phyloP scores from a whole-genome alignment of 2,797 vertebrate species.

The Kryptolebias ocellatus region DNA sequence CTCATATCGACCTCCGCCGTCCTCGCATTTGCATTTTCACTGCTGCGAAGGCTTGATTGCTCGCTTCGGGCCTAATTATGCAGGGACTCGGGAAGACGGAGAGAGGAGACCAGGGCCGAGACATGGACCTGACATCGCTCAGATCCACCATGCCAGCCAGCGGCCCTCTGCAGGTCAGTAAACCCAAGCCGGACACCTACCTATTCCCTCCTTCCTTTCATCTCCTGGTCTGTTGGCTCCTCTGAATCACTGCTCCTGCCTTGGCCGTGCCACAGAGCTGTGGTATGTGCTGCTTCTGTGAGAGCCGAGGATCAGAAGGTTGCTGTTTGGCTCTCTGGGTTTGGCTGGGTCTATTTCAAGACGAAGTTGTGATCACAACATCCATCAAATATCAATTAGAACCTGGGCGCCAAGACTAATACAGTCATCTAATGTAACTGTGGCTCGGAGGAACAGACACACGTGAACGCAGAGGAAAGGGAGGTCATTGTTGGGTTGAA shows the following conservation, averaged over 20 bases:
- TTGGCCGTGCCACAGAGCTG: conserved; percentile 69
- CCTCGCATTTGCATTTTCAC: conserved; percentile 60
- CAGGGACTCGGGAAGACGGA: conserved; percentile 75
- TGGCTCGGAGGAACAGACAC: conserved; percentile 67
- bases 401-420: conserved; percentile 65
- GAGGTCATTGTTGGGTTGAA: conserved; percentile 32
- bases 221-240: conserved; percentile 23
- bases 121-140: conserved; percentile 78
- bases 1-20: conserved; percentile 65
- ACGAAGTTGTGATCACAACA: conserved; percentile 46
- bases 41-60: conserved; percentile 27
- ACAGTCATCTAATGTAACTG: conserved; percentile 57
- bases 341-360: conserved; percentile 54
- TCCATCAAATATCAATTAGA: conserved; percentile 84
- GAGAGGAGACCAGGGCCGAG: conserved; percentile 73
- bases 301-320: conserved; percentile 68
- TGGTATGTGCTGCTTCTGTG: conserved; percentile 78
- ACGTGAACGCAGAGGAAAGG: conserved; percentile 51
- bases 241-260: conserved; percentile 50
- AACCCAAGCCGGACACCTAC: conserved; percentile 6
- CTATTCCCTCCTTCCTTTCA: conserved; percentile 34
- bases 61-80: conserved; percentile 54
- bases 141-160: conserved; percentile 80
- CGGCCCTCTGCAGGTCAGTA: conserved; percentile 78
- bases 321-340: conserved; percentile 38